These are phyloP conservation scores for Saccostrea glomerata DNA, from an alignment of 1,140 invertebrate species.

Conservation along the genomic window DNA sequence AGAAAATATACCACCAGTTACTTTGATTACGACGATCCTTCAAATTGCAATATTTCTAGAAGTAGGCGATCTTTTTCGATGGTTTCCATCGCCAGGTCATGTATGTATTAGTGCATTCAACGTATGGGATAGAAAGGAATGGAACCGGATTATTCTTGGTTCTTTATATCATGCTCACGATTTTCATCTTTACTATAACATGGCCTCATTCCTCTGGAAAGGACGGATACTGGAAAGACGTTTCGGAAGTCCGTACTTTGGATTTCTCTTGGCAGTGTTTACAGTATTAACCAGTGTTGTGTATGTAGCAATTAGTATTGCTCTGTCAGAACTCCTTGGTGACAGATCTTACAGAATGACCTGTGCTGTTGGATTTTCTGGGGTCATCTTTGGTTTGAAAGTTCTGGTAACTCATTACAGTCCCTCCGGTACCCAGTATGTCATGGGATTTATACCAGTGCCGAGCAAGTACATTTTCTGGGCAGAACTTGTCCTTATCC, in stretches of 20 bases:
- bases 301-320: constrained; percentile 80
- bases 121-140: constrained; percentile 82
- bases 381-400: constrained; percentile 85
- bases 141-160: constrained; percentile 82
- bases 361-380: constrained; percentile 86
- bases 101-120: constrained; percentile 83
- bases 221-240: constrained; percentile 81
- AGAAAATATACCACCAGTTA: constrained; percentile 84
- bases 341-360: constrained; percentile 78
- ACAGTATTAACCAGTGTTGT: constrained; percentile 81
- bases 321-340: constrained; percentile 66
- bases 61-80: constrained; percentile 58
- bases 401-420: constrained; percentile 82
- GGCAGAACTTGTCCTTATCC: constrained; percentile 85
- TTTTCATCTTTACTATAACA: constrained; percentile 88
- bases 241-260: constrained; percentile 83
- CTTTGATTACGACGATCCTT: constrained; percentile 80
- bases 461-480: constrained; percentile 84
- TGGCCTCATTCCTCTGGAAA: constrained; percentile 86
- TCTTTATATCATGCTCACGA: constrained; percentile 86
- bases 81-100: constrained; percentile 75
- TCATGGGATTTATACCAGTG: constrained; percentile 81
- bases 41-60: constrained; percentile 77
- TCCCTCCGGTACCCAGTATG: constrained; percentile 77
- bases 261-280: constrained; percentile 81